Conservation (phyloP, 1,140 invertebrate species). For the Psix sp. region DNA sequence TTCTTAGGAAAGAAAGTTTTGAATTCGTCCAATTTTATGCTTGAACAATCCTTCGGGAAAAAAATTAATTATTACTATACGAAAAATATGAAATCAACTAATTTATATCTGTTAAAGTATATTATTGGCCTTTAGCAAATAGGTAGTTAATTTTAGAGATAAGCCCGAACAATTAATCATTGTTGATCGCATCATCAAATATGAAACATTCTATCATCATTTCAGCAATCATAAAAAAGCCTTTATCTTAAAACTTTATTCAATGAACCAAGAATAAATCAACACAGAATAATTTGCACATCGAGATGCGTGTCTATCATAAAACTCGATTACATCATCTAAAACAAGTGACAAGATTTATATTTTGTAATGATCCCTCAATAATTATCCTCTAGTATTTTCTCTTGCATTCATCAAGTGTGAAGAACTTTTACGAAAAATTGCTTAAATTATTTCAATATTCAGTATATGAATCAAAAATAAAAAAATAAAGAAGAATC, state of each 20-base stretch:
- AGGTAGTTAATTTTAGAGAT: too few relatives aligned
- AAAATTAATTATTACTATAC: too few relatives aligned
- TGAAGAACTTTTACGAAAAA: slow-evolving; percentile 12
- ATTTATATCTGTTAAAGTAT: too few relatives aligned
- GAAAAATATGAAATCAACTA: too few relatives aligned
- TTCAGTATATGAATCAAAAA: not conserved
- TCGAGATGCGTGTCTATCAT: slow-evolving; percentile 30
- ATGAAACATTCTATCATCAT: slow-evolving; percentile 5
- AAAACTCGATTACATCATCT: slow-evolving; percentile 35
- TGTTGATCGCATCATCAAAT: slow-evolving; percentile 10
- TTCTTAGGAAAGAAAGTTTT: too few relatives aligned
- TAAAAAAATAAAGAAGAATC: too few relatives aligned
- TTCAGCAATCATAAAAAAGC: not conserved
- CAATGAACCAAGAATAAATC: slow-evolving; percentile 29
- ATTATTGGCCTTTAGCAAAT: too few relatives aligned
- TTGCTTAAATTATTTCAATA: too few relatives aligned
- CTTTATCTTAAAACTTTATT: not conserved
- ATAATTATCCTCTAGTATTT: slow-evolving; percentile 13
- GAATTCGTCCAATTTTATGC: too few relatives aligned
- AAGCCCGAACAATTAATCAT: slow-evolving; percentile 30
- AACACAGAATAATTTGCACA: slow-evolving; percentile 10
- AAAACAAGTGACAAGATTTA: slow-evolving; percentile 47
- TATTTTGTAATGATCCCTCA: slow-evolving; percentile 49
- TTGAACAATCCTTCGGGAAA: too few relatives aligned
- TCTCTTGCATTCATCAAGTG: slow-evolving; percentile 39